A percentile compares a stretch with the other conserved stretches of the same genome.
Evolutionary conservation across 2,113 vertebrate genomes (phyloP).

Genomic region (Hypomesus transpacificus): DNA sequence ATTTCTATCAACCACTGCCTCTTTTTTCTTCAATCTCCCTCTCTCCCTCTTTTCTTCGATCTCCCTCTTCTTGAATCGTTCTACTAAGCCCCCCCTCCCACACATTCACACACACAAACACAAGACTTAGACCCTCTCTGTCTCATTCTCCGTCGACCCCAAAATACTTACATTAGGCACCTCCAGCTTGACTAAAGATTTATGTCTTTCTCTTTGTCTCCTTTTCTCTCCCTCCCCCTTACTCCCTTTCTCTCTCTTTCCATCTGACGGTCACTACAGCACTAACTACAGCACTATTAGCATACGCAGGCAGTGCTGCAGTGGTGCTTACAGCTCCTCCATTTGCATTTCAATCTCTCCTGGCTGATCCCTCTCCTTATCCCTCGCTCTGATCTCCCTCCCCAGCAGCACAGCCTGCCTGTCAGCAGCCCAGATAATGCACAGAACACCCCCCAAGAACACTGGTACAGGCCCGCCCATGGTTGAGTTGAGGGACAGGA

Average conservation of each 20-base stretch:
- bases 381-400: background rate
- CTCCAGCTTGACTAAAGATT: background rate
- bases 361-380: constrained; percentile 12
- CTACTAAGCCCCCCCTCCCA: too few species aligned
- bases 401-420: background rate
- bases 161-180: background rate
- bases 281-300: constrained; percentile 7
- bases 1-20: too few species aligned
- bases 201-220: background rate
- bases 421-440: background rate
- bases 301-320: constrained; percentile 3
- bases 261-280: too few species aligned
- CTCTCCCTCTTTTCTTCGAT: too few species aligned
- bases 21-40: too few species aligned
- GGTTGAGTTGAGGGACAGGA: too few species aligned
- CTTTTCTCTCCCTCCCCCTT: background rate
- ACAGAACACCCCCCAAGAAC: background rate
- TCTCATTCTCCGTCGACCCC: background rate
- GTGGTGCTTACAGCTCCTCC: constrained; percentile 21
- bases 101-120: too few species aligned
- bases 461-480: too few species aligned
- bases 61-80: too few species aligned
- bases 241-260: background rate
- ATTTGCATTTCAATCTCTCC: constrained; percentile 56
- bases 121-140: background rate